A percentile compares a stretch with the other conserved stretches of the same genome.
These are phyloP conservation scores for Gobionotothen gibberifrons DNA, from an alignment of 2,797 vertebrate species.

Conservation along the genomic window DNA sequence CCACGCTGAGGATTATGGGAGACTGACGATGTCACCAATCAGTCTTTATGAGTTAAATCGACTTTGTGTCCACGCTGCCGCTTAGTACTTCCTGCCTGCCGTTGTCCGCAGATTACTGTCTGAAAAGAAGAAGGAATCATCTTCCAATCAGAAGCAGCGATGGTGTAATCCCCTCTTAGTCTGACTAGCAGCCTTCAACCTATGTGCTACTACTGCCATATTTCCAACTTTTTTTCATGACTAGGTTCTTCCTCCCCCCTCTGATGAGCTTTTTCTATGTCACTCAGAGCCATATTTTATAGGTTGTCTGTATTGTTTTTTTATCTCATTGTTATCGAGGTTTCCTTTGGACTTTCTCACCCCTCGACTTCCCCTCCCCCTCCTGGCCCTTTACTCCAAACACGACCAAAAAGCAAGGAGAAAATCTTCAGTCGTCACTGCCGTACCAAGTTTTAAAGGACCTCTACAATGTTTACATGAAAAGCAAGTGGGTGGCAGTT, in stretches of 20 bases:
- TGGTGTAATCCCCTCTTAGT: slow-evolving; percentile 51
- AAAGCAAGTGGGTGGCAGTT: slow-evolving; percentile 72
- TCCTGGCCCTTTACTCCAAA: slow-evolving; percentile 64
- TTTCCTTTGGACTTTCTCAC: slow-evolving; percentile 66
- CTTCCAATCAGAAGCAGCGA: slow-evolving; percentile 51
- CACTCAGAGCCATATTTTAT: slow-evolving; percentile 89
- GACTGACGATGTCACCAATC: slow-evolving; percentile 57
- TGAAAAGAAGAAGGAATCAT: slow-evolving; percentile 49
- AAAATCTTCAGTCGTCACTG: slow-evolving; percentile 80
- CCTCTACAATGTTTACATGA: slow-evolving; percentile 84
- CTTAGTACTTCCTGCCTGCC: slow-evolving; percentile 40
- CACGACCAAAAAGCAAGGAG: slow-evolving; percentile 75
- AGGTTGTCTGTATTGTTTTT: slow-evolving; percentile 82
- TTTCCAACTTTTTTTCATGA: slow-evolving; percentile 70
- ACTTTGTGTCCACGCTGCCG: slow-evolving; percentile 44
- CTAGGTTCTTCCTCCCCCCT: slow-evolving; percentile 72
- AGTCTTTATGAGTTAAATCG: slow-evolving; percentile 53
- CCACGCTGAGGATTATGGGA: slow-evolving; percentile 47
- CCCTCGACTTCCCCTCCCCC: background rate
- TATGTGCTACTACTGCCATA: slow-evolving; percentile 83
- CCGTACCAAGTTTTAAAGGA: slow-evolving; percentile 78
- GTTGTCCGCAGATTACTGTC: slow-evolving; percentile 43
- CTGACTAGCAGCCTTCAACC: slow-evolving; percentile 53
- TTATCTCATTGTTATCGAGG: slow-evolving; percentile 76
- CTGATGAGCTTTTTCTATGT: slow-evolving; percentile 83